Evolutionary conservation across 2,888 invertebrate genomes (phyloP), one percentile per base, ranked within the genome.

Genomic region (Synanthedon tipuliformis): DNA sequence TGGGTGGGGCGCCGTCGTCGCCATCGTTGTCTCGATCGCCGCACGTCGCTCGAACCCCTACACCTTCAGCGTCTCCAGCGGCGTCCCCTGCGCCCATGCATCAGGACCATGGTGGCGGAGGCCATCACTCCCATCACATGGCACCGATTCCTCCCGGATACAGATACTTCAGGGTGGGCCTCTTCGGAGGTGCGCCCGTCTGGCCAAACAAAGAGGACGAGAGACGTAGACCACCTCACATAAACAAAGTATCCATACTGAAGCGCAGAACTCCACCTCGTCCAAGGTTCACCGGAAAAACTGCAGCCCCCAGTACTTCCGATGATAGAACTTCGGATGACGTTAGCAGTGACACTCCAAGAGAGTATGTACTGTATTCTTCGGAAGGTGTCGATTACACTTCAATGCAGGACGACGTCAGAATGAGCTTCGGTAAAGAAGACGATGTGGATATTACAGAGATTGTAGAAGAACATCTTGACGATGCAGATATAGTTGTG

Each of bases 161-260:
- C 64, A 82, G 90, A 50, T 92, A 90, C 70, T 85, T 89, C 61
- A 90, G 90, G 64, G 81, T 90, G 3, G 93, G 88, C 56, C 77
- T 93, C 3, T 75, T 89, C 56, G 93, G 93, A 18, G 92, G 92
- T 4, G 89, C 92, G 0, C 92, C 92, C 1, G 90, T 91, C 80
- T 92, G 92, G 92, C 89, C 74, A 0, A 77, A 76, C 40, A 82
- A 78, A 51, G 79, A 79, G 12, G 78, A 78, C 55, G 79, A 77
- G 12, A 66, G 73, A 2, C 86, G 88, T 1, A 70, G 79, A 1
- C 65, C 72, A 2, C 63, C 75, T 0, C 82, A 82, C 55, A 64
- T 81, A 16, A 75, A 88, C 74, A 90, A 90, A 70, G 89, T 90
- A 1, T 90, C 90, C 1, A 90, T 91, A 53, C 73, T 91, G 2